Evolutionary conservation across 2,888 invertebrate species (phyloP).

Genomic region (Acronicta aceris): DNA sequence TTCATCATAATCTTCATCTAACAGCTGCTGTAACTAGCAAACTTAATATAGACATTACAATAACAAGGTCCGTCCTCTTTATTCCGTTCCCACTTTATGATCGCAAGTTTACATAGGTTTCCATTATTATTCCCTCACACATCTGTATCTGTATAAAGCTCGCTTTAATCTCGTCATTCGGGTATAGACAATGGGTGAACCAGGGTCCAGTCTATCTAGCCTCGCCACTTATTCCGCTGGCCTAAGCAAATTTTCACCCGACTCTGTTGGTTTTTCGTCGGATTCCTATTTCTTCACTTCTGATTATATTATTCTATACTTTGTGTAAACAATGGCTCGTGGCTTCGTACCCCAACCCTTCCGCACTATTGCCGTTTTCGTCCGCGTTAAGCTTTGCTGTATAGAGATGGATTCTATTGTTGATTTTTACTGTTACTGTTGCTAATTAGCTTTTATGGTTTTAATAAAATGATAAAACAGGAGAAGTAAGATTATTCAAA

Average conservation of each 20-base stretch:
- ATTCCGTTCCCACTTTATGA: conserved; percentile 40
- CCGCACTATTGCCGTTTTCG: conserved; percentile 82
- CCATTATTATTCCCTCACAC: conserved; percentile 52
- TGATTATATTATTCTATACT: conserved; percentile 89
- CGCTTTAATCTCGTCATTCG: conserved; percentile 61
- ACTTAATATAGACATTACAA: conserved; percentile 24
- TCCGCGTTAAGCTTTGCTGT: conserved; percentile 63
- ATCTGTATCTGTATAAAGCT: conserved; percentile 56
- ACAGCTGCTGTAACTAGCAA: neutral
- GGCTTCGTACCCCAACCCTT: conserved; percentile 76
- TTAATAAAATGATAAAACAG: too few relatives aligned
- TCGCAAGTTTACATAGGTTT: conserved; percentile 58
- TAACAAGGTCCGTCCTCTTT: conserved; percentile 22
- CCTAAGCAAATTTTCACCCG: conserved; percentile 89
- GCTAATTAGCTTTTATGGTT: neutral
- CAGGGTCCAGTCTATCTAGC: conserved; percentile 76
- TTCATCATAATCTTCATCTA: neutral
- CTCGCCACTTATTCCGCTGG: conserved; percentile 86
- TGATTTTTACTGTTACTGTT: neutral
- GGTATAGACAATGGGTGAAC: conserved; percentile 76
- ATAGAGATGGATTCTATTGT: conserved; percentile 66
- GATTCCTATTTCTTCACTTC: conserved; percentile 89
- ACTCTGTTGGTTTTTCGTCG: conserved; percentile 87
- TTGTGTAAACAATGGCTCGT: conserved; percentile 85
- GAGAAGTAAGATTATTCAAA: too few relatives aligned